Conservation (phyloP, 2,113 vertebrate genomes). For the Passer montanus region DNA sequence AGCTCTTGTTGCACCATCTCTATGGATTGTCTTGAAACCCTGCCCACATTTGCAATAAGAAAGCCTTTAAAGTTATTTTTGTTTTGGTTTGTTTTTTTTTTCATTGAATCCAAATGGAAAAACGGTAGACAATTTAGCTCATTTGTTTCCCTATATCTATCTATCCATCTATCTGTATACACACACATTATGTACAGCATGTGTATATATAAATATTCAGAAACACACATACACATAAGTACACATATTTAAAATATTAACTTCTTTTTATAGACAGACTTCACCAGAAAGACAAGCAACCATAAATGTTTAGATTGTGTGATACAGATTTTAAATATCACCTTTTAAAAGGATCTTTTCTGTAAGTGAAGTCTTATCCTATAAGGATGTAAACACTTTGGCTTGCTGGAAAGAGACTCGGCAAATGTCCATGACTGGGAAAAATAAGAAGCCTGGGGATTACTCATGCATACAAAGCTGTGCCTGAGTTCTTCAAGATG, state of each 20-base stretch:
- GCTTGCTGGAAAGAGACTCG: not conserved
- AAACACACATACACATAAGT: not conserved
- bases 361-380: not conserved
- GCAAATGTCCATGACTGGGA: not conserved
- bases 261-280: not conserved
- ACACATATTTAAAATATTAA: not conserved
- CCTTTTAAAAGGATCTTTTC: not conserved
- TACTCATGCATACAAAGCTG: not conserved
- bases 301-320: slow-evolving; percentile 1
- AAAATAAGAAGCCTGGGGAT: not conserved
- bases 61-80: slow-evolving; percentile 14
- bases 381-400: not conserved
- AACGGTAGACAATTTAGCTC: not conserved
- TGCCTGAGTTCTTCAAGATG: not conserved
- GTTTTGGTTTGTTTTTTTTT: not conserved
- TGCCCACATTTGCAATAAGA: slow-evolving; percentile 10
- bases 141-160: not conserved
- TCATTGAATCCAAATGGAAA: not conserved
- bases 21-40: slow-evolving; percentile 25
- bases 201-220: not conserved
- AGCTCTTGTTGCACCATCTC: not conserved
- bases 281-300: not conserved
- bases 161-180: not conserved
- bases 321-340: not conserved
- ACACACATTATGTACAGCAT: not conserved